Conservation (phyloP, 2,797 vertebrate genomes). For the Parotocinclus haroldoi region DNA sequence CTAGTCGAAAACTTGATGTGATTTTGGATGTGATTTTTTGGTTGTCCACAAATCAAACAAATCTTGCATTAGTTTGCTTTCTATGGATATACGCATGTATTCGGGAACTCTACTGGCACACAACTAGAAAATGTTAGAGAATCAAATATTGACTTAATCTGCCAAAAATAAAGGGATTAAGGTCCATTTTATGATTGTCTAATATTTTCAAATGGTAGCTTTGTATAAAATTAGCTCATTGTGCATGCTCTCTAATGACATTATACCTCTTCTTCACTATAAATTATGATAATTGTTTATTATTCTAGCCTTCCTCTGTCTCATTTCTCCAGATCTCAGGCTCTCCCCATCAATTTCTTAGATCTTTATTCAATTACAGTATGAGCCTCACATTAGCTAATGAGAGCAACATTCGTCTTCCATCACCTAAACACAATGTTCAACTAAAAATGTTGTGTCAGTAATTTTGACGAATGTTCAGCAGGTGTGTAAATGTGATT, state of each 20-base stretch:
- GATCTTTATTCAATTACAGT: slow-evolving; percentile 43
- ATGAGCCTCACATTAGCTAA: slow-evolving; percentile 44
- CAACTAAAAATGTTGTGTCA: slow-evolving; percentile 13
- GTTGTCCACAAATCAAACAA: no score
- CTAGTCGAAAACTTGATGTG: no score
- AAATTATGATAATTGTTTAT: slow-evolving; percentile 52
- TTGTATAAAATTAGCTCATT: slow-evolving; percentile 38
- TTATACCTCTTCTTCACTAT: slow-evolving; percentile 40
- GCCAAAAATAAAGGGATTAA: slow-evolving; percentile 32
- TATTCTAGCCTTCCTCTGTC: slow-evolving; percentile 37
- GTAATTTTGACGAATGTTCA: slow-evolving; percentile 12
- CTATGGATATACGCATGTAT: background rate
- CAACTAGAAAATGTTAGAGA: slow-evolving; percentile 21
- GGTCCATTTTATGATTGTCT: slow-evolving; percentile 40
- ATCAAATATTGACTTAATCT: slow-evolving; percentile 41
- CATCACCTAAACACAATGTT: slow-evolving; percentile 21
- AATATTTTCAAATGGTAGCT: slow-evolving; percentile 33
- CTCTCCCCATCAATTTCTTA: slow-evolving; percentile 37
- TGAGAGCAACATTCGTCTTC: slow-evolving; percentile 36
- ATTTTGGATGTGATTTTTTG: no score
- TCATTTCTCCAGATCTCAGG: slow-evolving; percentile 23
- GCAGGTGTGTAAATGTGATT: background rate
- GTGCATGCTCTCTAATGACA: slow-evolving; percentile 29
- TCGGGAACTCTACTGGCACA: slow-evolving; percentile 7
- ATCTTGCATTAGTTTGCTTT: no score